A percentile compares a stretch with the other conserved stretches of the same genome.
phyloP scores from a whole-genome alignment of 2,113 vertebrate genomes.

The Laticauda laticaudata region DNA sequence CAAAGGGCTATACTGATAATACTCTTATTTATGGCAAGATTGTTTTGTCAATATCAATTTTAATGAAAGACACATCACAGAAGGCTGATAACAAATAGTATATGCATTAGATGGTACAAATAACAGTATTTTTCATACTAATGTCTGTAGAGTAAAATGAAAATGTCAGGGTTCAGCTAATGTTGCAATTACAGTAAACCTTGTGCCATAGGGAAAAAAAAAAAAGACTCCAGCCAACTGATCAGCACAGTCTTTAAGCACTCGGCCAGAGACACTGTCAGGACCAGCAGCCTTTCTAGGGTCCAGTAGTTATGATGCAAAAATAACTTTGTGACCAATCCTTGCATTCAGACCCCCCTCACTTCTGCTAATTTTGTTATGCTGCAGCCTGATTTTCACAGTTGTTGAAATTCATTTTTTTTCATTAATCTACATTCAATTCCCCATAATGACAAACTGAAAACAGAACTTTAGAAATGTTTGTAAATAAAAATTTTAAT shows the following conservation, averaged over 20 bases:
- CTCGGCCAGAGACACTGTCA: no score
- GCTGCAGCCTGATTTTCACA: neutral
- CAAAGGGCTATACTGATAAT: neutral
- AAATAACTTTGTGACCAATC: neutral
- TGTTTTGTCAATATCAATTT: neutral
- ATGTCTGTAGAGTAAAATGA: neutral
- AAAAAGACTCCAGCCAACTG: no score
- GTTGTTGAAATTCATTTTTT: neutral
- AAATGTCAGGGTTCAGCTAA: neutral
- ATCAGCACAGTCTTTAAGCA: no score
- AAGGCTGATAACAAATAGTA: neutral
- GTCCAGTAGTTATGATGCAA: neutral
- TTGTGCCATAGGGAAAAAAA: neutral
- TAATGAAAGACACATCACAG: neutral
- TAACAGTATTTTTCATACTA: neutral
- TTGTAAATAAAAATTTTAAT: neutral
- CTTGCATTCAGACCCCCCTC: neutral
- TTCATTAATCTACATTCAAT: neutral
- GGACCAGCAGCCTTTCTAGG: no score
- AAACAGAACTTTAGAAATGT: neutral
- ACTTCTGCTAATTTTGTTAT: neutral
- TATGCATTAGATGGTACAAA: neutral
- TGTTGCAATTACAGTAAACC: neutral
- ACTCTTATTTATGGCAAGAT: neutral
- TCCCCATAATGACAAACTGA: neutral